These are phyloP conservation scores for Leguminivora glycinivorella DNA, from an alignment of 1,140 invertebrate species.

Conservation along the genomic window DNA sequence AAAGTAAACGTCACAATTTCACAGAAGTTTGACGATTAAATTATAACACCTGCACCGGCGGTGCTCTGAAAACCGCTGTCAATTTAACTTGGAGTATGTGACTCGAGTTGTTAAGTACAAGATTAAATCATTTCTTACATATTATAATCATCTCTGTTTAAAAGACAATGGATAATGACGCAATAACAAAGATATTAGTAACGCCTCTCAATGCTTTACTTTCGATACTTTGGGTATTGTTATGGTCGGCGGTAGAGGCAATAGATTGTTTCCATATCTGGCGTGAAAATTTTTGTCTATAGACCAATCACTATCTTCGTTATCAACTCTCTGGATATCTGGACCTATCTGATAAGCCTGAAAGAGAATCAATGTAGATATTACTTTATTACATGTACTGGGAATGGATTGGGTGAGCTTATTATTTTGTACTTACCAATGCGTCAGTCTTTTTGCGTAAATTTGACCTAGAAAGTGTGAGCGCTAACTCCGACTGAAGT, in stretches of 20 bases:
- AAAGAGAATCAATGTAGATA: conserved; percentile 50
- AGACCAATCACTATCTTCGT: conserved; percentile 50
- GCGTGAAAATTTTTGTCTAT: conserved; percentile 73
- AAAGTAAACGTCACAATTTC: too few relatives aligned
- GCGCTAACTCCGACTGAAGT: conserved; percentile 85
- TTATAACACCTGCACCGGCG: too few relatives aligned
- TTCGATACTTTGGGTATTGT: conserved; percentile 76
- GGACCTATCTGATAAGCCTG: conserved; percentile 55
- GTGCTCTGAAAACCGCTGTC: too few relatives aligned
- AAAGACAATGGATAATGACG: conserved; percentile 10
- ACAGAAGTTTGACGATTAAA: not conserved
- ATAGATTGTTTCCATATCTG: conserved; percentile 79
- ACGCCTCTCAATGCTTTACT: conserved; percentile 46
- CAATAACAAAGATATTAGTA: conserved; percentile 1
- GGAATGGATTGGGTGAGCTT: not conserved
- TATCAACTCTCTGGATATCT: conserved; percentile 14
- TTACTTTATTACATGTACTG: conserved; percentile 13
- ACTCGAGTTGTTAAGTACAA: not conserved
- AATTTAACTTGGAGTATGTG: too few relatives aligned
- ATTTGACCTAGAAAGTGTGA: conserved; percentile 87
- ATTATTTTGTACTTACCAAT: conserved; percentile 73
- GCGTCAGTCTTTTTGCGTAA: conserved; percentile 84
- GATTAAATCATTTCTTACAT: not conserved
- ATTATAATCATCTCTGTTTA: not conserved
- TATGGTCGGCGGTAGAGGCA: conserved; percentile 75